These are phyloP conservation scores for Amblyjoppa fuscipennis DNA, from an alignment of 2,888 invertebrate genomes.

Conservation along the genomic window DNA sequence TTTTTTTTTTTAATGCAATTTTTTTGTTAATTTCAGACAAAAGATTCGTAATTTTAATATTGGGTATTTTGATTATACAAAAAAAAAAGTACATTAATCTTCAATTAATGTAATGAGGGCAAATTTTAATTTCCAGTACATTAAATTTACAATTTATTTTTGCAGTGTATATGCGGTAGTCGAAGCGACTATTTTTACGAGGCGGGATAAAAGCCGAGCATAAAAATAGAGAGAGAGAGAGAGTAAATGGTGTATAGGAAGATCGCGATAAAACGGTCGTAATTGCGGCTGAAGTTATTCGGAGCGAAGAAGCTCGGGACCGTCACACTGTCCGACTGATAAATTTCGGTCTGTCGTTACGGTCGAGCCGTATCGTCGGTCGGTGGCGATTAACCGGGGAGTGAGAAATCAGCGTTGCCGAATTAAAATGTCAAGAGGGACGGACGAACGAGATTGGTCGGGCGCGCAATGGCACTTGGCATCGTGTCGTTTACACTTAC, in stretches of 20 bases:
- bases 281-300: neutral
- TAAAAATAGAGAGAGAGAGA: neutral
- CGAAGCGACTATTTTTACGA: neutral
- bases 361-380: constrained; percentile 6
- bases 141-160: no score
- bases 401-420: neutral
- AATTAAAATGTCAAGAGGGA: constrained; percentile 22
- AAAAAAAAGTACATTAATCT: no score
- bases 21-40: no score
- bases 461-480: constrained; percentile 6
- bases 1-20: no score
- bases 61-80: no score
- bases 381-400: neutral
- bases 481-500: constrained; percentile 34
- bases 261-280: neutral
- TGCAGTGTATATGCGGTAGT: neutral
- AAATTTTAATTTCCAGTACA: no score
- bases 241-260: neutral
- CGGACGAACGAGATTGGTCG: constrained; percentile 43
- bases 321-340: neutral
- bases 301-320: neutral
- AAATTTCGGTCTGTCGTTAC: constrained; percentile 4
- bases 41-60: no score
- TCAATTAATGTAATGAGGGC: no score
- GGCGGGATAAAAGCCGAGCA: neutral